These are phyloP conservation scores for Eulithis testata DNA, from an alignment of 2,888 invertebrate genomes.

Conservation along the genomic window DNA sequence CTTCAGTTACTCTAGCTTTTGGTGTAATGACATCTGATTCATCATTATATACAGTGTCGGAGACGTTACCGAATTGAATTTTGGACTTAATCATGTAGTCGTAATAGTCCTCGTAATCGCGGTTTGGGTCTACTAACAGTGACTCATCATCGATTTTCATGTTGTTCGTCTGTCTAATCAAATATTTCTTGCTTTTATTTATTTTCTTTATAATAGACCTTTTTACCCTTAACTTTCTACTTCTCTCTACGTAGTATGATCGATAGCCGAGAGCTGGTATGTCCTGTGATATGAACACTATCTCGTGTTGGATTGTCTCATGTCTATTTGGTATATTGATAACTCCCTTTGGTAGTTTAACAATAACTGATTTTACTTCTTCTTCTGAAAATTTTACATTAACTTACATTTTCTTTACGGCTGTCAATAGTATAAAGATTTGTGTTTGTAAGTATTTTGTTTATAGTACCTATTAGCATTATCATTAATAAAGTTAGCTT, in stretches of 20 bases:
- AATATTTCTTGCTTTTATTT: slow-evolving; percentile 52
- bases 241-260: slow-evolving; percentile 81
- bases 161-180: slow-evolving; percentile 49
- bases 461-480: no score
- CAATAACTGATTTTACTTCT: slow-evolving; percentile 84
- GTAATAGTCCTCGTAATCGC: slow-evolving; percentile 49
- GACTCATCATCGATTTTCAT: slow-evolving; percentile 45
- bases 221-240: neutral
- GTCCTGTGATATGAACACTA: slow-evolving; percentile 87
- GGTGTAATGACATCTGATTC: slow-evolving; percentile 8
- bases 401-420: no score
- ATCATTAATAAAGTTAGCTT: no score
- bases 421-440: no score
- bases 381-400: slow-evolving; percentile 56
- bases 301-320: slow-evolving; percentile 85
- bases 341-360: slow-evolving; percentile 85
- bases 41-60: neutral
- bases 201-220: slow-evolving; percentile 55
- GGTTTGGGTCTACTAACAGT: slow-evolving; percentile 33
- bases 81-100: slow-evolving; percentile 1
- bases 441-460: no score
- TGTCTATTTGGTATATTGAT: slow-evolving; percentile 80
- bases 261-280: slow-evolving; percentile 89
- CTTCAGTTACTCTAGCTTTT: slow-evolving; percentile 2
- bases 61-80: slow-evolving; percentile 10